phyloP scores from a whole-genome alignment of 2,797 vertebrate species.

The Picus viridis region DNA sequence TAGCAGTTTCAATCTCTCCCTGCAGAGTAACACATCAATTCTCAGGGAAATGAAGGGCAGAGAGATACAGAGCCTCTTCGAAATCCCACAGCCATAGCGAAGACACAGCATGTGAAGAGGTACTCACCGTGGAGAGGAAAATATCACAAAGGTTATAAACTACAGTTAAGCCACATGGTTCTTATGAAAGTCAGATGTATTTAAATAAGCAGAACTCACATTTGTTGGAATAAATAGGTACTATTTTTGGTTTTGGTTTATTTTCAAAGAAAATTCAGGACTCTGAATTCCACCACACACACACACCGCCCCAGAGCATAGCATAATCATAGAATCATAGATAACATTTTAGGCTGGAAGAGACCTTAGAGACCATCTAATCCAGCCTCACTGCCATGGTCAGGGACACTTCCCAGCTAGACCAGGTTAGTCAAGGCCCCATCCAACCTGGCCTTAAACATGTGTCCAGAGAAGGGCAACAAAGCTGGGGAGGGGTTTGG shows the following conservation, averaged over 20 bases:
- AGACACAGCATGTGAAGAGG: neutral
- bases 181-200: neutral
- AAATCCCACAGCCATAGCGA: neutral
- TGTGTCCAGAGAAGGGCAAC: too few species aligned
- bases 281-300: too few species aligned
- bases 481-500: too few species aligned
- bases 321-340: neutral
- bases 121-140: neutral
- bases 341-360: too few species aligned
- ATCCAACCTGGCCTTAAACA: too few species aligned
- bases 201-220: neutral
- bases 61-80: neutral
- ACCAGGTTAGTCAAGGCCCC: too few species aligned
- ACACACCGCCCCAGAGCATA: neutral
- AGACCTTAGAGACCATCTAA: too few species aligned
- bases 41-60: neutral
- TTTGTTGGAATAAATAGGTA: neutral
- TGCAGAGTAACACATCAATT: neutral
- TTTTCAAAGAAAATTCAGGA: neutral
- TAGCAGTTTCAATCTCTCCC: conserved; percentile 11
- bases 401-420: too few species aligned
- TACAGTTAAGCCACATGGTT: neutral
- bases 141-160: neutral
- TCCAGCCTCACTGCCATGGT: too few species aligned
- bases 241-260: fast-evolving